Evolutionary conservation across 1,140 invertebrate genomes (phyloP).

Genomic region (Trinorchestia longiramus): DNA sequence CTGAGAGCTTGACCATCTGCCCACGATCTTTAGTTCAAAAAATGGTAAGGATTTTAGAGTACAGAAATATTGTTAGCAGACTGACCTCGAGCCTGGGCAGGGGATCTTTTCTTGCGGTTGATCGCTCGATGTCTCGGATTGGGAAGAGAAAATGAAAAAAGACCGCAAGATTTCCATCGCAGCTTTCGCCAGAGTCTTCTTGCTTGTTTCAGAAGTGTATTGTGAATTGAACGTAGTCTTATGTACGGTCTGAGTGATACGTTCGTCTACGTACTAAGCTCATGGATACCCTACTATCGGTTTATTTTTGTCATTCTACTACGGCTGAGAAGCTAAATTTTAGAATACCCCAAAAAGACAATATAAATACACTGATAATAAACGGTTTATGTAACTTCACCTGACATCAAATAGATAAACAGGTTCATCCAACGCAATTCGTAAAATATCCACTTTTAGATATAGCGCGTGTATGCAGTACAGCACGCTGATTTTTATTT

Average conservation of each 20-base stretch:
- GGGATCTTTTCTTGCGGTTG: neutral
- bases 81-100: neutral
- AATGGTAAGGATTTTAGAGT: neutral
- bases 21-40: neutral
- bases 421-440: neutral
- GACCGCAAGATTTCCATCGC: neutral
- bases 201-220: neutral
- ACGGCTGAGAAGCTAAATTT: neutral
- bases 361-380: neutral
- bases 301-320: neutral
- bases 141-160: neutral
- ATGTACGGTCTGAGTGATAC: neutral
- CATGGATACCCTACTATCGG: neutral
- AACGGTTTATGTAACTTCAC: neutral
- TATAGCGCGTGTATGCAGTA: neutral
- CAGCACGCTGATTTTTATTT: neutral
- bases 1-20: neutral
- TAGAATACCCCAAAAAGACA: neutral
- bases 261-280: neutral
- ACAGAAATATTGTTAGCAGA: neutral
- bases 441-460: neutral
- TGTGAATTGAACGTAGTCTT: neutral
- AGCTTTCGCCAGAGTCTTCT: neutral
- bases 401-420: neutral
- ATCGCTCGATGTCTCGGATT: neutral